These are phyloP conservation scores for Mionectes macconnelli DNA, from an alignment of 2,113 vertebrate species.

Conservation along the genomic window DNA sequence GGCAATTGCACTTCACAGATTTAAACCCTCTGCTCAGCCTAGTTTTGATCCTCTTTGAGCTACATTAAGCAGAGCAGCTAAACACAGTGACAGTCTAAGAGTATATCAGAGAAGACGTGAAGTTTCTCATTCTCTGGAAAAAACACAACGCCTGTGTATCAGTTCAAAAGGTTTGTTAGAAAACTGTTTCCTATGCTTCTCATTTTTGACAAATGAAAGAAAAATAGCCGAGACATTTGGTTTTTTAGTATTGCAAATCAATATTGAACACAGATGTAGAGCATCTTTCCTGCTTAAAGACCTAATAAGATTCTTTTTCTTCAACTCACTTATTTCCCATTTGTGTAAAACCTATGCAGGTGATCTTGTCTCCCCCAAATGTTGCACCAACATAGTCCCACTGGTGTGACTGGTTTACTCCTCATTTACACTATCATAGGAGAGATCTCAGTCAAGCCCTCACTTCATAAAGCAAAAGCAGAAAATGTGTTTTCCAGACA, in stretches of 20 bases:
- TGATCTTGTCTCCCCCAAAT: background rate
- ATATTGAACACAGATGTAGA: background rate
- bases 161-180: background rate
- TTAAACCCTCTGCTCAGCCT: background rate
- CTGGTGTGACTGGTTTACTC: background rate
- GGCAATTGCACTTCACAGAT: background rate
- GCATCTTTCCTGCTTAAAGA: background rate
- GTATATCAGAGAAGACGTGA: background rate
- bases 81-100: background rate
- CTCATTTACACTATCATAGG: background rate
- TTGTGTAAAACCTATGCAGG: background rate
- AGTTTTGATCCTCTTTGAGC: background rate
- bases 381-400: background rate
- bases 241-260: background rate
- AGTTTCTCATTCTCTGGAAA: background rate
- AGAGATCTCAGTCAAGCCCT: background rate
- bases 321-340: background rate
- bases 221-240: background rate
- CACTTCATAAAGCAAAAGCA: background rate
- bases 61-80: background rate
- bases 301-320: background rate
- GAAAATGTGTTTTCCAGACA: conserved; percentile 36
- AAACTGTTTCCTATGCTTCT: background rate
- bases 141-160: background rate
- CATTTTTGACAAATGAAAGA: background rate